Base-by-base conservation (phyloP, 2,888 invertebrate species). In the Melieria picta region DNA sequence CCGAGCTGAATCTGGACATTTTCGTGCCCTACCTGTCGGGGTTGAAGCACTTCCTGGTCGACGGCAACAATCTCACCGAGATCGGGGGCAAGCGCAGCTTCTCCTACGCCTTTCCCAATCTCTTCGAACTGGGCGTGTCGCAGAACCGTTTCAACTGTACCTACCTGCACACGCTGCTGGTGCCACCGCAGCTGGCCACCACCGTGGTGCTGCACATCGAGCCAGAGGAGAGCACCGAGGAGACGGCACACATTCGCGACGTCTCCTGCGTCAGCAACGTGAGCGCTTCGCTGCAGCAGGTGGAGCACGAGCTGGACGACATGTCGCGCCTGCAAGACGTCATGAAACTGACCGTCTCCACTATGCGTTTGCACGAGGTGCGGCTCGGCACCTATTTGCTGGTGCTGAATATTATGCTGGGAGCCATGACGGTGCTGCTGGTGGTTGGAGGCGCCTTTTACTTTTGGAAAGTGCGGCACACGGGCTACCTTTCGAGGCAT, bases 1-100 rank as follows among this genome's bases (percentile, higher is more conserved):
- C 87, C 2, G 83, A 85, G 65, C 81, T 89, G 46, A 85, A 87
- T 78, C 69, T 87, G 74, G 85, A 86, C 58, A 77, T 87, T 4
- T 87, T 87, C 75, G 82, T 85, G 57, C 86, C 86, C 1, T 85
- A 86, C 65, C 69, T 86, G 73, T 76, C 75, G 4, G 84, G 84
- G 46, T 74, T 87, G 0, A 79, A 83, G 63, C 81, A 82, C 58
- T 83, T 87, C 47, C 80, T 79, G 16, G 77, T 86, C 7, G 85
- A 86, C 65, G 86, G 85, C 16, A 87, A 87, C 69, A 80, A 80
- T 43, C 73, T 87, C 43, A 79, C 76, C 0, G 85, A 87, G 65
- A 78, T 87, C 4, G 79, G 81, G 46, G 85, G 86, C 43, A 82
- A 81, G 70, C 80, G 80, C 11, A 79, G 79, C 4, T 83, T 86